A percentile compares a stretch with the other conserved stretches of the same genome.
phyloP scores from a whole-genome alignment of 2,797 vertebrate species.

The Acanthis flammea region DNA sequence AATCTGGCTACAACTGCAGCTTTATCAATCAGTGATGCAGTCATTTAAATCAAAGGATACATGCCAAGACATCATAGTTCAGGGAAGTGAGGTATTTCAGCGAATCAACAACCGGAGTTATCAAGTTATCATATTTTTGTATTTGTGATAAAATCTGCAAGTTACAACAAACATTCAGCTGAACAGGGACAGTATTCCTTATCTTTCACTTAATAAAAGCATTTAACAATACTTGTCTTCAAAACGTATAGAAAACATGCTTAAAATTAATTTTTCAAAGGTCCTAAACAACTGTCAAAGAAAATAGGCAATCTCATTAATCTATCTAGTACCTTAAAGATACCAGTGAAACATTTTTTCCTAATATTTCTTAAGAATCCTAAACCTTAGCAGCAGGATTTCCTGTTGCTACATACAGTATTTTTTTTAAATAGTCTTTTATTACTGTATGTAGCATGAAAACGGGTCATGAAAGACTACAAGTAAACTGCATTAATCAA shows the following conservation, averaged over 20 bases:
- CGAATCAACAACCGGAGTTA: constrained; percentile 96
- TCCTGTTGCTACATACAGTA: not conserved
- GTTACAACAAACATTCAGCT: constrained; percentile 2
- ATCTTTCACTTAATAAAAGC: not conserved
- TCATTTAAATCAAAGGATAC: constrained; percentile 84
- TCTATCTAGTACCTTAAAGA: not conserved
- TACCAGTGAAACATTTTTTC: not conserved
- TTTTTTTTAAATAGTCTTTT: too few relatives aligned
- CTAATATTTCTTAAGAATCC: not conserved
- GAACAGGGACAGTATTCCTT: not conserved
- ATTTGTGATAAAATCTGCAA: constrained; percentile 97
- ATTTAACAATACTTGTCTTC: not conserved
- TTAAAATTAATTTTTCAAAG: not conserved
- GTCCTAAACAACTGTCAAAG: not conserved
- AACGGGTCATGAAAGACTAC: not conserved
- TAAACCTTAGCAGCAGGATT: not conserved
- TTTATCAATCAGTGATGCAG: not conserved
- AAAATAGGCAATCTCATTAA: not conserved
- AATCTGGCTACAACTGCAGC: not conserved
- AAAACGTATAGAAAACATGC: not conserved
- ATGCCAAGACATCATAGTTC: constrained; percentile 97
- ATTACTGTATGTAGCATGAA: too few relatives aligned
- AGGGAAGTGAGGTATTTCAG: constrained; percentile 99
- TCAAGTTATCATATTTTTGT: constrained; percentile 98
- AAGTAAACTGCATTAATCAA: not conserved